phyloP scores from a whole-genome alignment of 2,113 vertebrate species.

The Nothocercus julius region DNA sequence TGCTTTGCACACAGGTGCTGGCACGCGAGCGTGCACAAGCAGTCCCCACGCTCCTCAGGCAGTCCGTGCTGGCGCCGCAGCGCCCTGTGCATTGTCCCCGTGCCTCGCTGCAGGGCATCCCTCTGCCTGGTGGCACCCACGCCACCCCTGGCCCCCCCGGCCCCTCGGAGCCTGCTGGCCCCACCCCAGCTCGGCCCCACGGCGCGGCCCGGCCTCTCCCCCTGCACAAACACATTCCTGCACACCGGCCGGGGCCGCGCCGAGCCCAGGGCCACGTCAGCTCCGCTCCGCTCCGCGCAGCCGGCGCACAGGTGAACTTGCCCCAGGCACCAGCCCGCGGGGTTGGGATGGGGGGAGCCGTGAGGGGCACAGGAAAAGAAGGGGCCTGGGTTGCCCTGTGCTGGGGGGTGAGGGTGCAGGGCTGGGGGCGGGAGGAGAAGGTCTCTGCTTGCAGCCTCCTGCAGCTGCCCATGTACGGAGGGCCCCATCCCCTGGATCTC shows the following conservation, averaged over 20 bases:
- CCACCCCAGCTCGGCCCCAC: neutral
- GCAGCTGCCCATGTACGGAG: accelerated
- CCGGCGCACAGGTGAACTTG: constrained; percentile 18
- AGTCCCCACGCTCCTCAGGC: accelerated
- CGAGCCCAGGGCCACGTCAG: constrained; percentile 69
- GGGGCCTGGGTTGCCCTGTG: neutral
- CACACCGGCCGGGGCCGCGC: neutral
- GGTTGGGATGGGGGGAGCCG: neutral
- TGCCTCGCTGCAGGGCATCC: neutral
- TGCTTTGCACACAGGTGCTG: accelerated
- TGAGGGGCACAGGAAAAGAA: neutral
- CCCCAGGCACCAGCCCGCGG: neutral
- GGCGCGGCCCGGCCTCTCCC: constrained; percentile 48
- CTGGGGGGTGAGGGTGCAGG: neutral
- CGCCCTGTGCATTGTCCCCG: no score
- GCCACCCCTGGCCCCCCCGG: neutral
- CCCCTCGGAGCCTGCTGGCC: neutral
- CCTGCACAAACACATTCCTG: constrained; percentile 68
- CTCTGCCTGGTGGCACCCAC: neutral
- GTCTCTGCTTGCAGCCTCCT: neutral
- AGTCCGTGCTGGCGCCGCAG: neutral
- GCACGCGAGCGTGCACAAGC: accelerated
- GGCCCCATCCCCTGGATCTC: neutral
- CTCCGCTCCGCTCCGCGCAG: neutral
- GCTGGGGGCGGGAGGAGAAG: neutral